Percentiles rank a stretch among this genome's conserved stretches.
Conservation (phyloP, 2,888 invertebrate genomes). For the Pyrochroa serraticornis region DNA sequence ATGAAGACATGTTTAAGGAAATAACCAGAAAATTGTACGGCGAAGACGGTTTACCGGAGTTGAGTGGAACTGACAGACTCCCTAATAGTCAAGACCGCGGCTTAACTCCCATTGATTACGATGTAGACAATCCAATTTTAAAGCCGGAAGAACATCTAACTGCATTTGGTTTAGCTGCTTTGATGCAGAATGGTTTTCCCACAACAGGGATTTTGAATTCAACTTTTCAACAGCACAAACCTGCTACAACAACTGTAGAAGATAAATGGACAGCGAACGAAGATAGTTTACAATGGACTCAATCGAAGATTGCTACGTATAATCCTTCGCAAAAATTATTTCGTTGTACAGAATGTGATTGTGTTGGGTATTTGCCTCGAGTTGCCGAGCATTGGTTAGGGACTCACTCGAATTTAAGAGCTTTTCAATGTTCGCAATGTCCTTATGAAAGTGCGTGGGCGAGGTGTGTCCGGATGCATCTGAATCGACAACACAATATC, state of each 20-base stretch:
- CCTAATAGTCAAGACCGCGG: conserved; percentile 51
- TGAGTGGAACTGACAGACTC: conserved; percentile 50
- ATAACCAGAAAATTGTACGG: conserved; percentile 91
- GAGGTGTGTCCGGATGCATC: conserved; percentile 74
- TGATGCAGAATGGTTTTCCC: conserved; percentile 77
- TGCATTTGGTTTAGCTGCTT: conserved; percentile 75
- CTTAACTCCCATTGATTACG: conserved; percentile 59
- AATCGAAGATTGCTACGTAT: conserved; percentile 81
- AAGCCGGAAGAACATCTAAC: conserved; percentile 75
- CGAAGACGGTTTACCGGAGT: conserved; percentile 68
- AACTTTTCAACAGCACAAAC: conserved; percentile 62
- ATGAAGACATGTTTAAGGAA: conserved; percentile 90
- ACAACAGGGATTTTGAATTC: conserved; percentile 69
- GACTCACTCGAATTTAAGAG: conserved; percentile 71
- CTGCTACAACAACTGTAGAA: conserved; percentile 44
- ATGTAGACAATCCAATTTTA: conserved; percentile 59
- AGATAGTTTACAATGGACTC: conserved; percentile 75
- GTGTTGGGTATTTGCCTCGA: conserved; percentile 74
- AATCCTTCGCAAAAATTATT: conserved; percentile 77
- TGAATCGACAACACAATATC: conserved; percentile 74
- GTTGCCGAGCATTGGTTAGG: conserved; percentile 81
- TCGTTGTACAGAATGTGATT: conserved; percentile 77
- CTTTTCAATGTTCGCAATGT: conserved; percentile 70
- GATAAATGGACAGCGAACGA: conserved; percentile 73
- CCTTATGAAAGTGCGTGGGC: conserved; percentile 80